Evolutionary conservation across 2,888 invertebrate species (phyloP), one percentile per base, ranked within the genome.

Genomic region (Cosmia pyralina): DNA sequence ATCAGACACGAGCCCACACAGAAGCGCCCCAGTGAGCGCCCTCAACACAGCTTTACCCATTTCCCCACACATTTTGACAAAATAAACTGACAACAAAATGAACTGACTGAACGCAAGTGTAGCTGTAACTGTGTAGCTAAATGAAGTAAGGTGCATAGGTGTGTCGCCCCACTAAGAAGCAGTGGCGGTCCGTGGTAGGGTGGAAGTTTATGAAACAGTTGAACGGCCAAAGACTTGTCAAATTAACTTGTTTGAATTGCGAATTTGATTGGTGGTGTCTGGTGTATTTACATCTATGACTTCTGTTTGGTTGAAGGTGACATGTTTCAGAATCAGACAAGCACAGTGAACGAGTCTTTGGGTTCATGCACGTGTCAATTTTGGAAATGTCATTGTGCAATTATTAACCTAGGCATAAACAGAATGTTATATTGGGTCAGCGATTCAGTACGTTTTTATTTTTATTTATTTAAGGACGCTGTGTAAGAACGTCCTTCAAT

Each of bases 21-120:
- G 91, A 57, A 96, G 87, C n/a, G 95, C 96, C 2, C 94, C 94
- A 0, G 96, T 95, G 41, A 96, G 90, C 80, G 96, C 96, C 72
- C 96, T 85, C 87, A 96, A 82, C 50, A 96, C 96, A 1, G 96
- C 96, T 81, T 96, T 96, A 44, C 96, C 96, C 95, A 95, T 96
- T 87, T 95, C 95, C 73, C 96, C 96, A 83, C 96, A 96, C 96
- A 96, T 96, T 85, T 87, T 93, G 80, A 69, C 73, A 79, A 50
- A 70, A 60, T 68, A 69, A 48, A 75, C 73, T 78, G 58, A 71
- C 78, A 62, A 64, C 62, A 81, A 76, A 78, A 72, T 69, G 38
- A 65, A 66, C 48, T 77, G 78, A 82, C 69, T 83, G 83, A 44
- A 76, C 85, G 76, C 81, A 60, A 82, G 72, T 71, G 75, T 71